These are phyloP conservation scores for Rotaria macrura DNA, from an alignment of 2,888 invertebrate species.

Conservation along the genomic window DNA sequence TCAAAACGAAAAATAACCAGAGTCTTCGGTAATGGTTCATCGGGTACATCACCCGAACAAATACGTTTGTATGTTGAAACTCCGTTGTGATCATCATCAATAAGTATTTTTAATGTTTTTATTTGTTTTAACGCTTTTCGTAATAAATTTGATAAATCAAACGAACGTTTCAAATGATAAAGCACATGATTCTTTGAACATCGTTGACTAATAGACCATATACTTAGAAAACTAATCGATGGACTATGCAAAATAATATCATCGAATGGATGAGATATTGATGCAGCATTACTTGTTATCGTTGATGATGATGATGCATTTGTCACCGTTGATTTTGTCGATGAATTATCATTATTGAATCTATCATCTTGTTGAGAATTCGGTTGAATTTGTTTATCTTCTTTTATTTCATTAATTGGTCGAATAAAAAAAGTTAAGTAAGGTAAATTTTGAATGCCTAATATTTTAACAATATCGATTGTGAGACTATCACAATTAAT, in stretches of 20 bases:
- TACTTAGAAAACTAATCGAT: conserved; percentile 7
- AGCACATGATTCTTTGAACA: neutral
- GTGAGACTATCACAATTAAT: neutral
- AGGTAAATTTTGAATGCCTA: conserved; percentile 14
- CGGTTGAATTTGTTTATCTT: neutral
- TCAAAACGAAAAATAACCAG: conserved; percentile 10
- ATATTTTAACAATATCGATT: neutral
- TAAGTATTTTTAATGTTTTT: neutral
- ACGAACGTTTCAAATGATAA: conserved; percentile 16
- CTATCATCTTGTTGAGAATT: neutral
- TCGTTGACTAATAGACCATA: conserved; percentile 4
- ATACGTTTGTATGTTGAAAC: neutral
- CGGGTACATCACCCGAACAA: neutral
- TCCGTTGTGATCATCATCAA: neutral
- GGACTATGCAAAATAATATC: neutral
- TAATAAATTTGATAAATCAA: neutral
- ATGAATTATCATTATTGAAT: neutral
- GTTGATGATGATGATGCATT: neutral
- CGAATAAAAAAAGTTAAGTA: neutral
- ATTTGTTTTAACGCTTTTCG: neutral
- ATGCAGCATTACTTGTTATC: neutral
- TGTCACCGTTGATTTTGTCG: neutral
- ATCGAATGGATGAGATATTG: neutral
- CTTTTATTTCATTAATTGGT: neutral
- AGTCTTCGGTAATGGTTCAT: neutral